Evolutionary conservation across 2,113 vertebrate genomes (phyloP).

Genomic region (Ictidomys tridecemlineatus): DNA sequence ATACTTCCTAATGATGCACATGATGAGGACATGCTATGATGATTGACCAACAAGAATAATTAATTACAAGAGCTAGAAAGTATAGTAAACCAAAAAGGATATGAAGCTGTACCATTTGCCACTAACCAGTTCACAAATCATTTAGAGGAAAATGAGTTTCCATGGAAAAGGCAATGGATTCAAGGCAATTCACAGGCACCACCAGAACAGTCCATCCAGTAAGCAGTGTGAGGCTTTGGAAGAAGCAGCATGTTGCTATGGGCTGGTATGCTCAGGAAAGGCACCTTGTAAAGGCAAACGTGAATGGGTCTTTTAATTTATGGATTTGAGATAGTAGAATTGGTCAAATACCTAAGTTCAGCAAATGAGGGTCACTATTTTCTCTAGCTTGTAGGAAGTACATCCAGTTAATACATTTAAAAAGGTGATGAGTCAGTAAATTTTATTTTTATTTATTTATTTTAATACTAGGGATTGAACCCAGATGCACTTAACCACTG

Average conservation of each 20-base stretch:
- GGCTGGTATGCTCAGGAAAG: neutral
- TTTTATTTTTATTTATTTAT: too few relatives aligned
- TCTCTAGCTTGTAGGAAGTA: neutral
- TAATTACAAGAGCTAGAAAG: neutral
- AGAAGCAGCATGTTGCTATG: neutral
- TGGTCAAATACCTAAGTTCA: neutral
- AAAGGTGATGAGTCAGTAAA: neutral
- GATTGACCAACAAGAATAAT: neutral
- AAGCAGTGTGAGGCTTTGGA: neutral
- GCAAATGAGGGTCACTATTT: neutral
- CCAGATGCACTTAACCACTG: too few relatives aligned
- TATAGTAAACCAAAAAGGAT: neutral
- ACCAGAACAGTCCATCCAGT: neutral
- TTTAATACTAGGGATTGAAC: too few relatives aligned
- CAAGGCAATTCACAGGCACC: neutral
- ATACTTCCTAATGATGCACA: neutral
- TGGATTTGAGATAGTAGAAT: neutral
- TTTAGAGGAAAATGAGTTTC: neutral
- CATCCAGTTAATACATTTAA: neutral
- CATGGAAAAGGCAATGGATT: neutral
- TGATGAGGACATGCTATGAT: neutral
- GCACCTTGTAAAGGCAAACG: neutral
- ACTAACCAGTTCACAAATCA: neutral
- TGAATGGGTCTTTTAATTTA: neutral
- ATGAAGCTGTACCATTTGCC: neutral